A percentile compares a stretch with the other conserved stretches of the same genome.
These are phyloP conservation scores for Patella pellucida DNA, from an alignment of 2,888 invertebrate species.

Conservation along the genomic window DNA sequence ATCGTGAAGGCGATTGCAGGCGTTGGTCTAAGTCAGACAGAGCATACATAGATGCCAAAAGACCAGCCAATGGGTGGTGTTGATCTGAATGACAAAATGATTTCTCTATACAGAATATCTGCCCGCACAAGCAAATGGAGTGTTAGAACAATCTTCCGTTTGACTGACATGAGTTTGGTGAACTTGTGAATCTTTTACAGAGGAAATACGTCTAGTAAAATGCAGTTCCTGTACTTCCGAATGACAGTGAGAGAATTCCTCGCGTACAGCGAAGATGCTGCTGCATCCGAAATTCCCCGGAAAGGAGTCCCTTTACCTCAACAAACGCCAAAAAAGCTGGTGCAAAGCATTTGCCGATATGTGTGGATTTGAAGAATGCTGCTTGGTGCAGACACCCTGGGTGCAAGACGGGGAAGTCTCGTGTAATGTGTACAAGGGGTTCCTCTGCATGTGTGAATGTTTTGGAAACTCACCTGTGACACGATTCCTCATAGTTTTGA, in stretches of 20 bases:
- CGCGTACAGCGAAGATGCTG: too few relatives aligned
- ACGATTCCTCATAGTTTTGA: not conserved
- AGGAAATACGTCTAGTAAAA: not conserved
- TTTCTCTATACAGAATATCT: not conserved
- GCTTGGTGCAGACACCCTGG: too few relatives aligned
- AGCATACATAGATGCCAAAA: not conserved
- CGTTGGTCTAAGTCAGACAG: not conserved
- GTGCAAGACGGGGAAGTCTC: too few relatives aligned
- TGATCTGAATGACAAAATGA: not conserved
- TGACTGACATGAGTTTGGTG: not conserved
- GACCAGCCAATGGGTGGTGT: conserved; percentile 1
- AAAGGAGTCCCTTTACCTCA: too few relatives aligned
- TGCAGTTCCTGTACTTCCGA: too few relatives aligned
- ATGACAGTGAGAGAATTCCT: too few relatives aligned
- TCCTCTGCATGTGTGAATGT: too few relatives aligned
- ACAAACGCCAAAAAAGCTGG: not conserved
- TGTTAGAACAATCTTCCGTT: not conserved
- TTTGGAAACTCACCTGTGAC: not conserved
- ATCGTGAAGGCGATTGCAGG: too few relatives aligned
- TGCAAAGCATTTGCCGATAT: not conserved
- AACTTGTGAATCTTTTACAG: not conserved
- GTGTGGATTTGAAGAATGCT: not conserved
- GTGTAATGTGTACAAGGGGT: too few relatives aligned
- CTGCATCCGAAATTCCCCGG: too few relatives aligned
- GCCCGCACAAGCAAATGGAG: not conserved